phyloP scores from a whole-genome alignment of 2,888 invertebrate species.

The Prenolepis imparis region DNA sequence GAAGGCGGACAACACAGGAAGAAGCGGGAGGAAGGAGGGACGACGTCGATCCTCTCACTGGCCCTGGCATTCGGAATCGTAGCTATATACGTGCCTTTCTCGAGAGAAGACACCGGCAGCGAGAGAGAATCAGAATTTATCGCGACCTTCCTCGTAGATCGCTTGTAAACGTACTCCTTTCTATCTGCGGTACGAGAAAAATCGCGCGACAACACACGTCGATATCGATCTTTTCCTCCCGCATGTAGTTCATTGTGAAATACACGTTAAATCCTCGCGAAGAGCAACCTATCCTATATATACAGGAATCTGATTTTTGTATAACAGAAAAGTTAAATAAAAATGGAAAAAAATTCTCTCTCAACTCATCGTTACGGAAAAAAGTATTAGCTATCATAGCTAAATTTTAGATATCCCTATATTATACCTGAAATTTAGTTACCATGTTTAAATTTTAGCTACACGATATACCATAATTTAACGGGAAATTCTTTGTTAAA shows the following conservation, averaged over 20 bases:
- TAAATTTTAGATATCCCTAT: too few species aligned
- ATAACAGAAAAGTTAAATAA: neutral
- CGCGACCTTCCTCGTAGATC: slow-evolving; percentile 56
- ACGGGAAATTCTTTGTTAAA: too few species aligned
- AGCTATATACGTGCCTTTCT: slow-evolving; percentile 26
- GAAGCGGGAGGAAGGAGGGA: slow-evolving; percentile 46
- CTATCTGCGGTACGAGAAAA: slow-evolving; percentile 50
- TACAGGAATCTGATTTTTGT: neutral
- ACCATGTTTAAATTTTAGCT: too few species aligned
- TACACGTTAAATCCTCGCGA: slow-evolving; percentile 40
- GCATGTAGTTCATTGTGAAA: slow-evolving; percentile 27
- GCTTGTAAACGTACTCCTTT: slow-evolving; percentile 57
- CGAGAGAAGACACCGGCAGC: slow-evolving; percentile 14
- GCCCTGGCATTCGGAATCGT: slow-evolving; percentile 50
- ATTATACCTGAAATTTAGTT: too few species aligned
- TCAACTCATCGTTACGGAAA: too few species aligned
- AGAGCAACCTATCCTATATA: neutral
- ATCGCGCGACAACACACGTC: slow-evolving; percentile 34
- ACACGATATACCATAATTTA: too few species aligned
- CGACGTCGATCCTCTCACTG: slow-evolving; percentile 47
- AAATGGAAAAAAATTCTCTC: neutral
- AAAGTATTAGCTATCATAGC: too few species aligned
- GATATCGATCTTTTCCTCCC: slow-evolving; percentile 49
- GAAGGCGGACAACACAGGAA: slow-evolving; percentile 1
- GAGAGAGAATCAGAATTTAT: slow-evolving; percentile 64